Evolutionary conservation across 2,888 invertebrate species (phyloP).

Genomic region (Bombyx huttoni): DNA sequence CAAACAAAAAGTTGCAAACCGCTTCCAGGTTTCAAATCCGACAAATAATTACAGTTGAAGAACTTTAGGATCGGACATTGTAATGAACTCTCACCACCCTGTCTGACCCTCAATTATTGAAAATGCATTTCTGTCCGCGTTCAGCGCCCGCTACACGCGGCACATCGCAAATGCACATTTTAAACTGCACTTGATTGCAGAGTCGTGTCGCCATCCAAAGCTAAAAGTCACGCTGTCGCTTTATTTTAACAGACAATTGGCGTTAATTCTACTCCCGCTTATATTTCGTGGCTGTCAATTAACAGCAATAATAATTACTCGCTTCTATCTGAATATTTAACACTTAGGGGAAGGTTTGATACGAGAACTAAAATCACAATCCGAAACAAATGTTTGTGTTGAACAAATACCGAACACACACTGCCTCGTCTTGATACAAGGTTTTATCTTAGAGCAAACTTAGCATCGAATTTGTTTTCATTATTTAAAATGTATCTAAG

Average conservation of each 20-base stretch:
- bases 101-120: constrained; percentile 73
- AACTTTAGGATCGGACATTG: constrained; percentile 58
- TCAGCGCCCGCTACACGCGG: constrained; percentile 40
- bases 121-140: constrained; percentile 67
- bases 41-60: constrained; percentile 33
- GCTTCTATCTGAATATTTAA: not conserved
- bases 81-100: constrained; percentile 56
- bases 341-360: not conserved
- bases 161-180: constrained; percentile 71
- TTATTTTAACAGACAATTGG: constrained; percentile 43
- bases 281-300: constrained; percentile 17
- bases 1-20: too few species aligned
- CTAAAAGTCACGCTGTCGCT: constrained; percentile 60
- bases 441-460: too few species aligned
- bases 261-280: constrained; percentile 25
- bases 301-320: not conserved
- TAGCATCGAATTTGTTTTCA: too few species aligned
- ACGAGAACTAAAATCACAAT: not conserved
- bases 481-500: too few species aligned
- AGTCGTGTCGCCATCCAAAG: constrained; percentile 55
- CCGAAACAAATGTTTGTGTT: not conserved
- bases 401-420: not conserved
- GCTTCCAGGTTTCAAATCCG: not conserved
- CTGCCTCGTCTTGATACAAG: too few species aligned
- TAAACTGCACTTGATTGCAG: constrained; percentile 70